phyloP scores from a whole-genome alignment of 2,797 vertebrate genomes.

The Urosaurus nigricauda region DNA sequence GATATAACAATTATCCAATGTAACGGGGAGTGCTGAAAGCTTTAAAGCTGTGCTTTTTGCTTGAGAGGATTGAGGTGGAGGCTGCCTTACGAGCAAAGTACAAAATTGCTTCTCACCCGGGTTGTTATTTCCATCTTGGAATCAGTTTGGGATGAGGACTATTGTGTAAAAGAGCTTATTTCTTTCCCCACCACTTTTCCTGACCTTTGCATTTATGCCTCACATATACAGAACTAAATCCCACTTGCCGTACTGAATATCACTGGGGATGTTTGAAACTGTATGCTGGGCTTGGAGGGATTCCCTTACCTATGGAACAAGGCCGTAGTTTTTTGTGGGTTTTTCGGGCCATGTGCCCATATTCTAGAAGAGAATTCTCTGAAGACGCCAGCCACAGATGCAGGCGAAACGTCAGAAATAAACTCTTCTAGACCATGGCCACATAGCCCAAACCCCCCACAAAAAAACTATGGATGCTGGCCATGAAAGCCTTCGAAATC shows the following conservation, averaged over 20 bases:
- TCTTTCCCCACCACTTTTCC: background rate
- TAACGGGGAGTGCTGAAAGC: constrained; percentile 37
- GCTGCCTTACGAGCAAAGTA: constrained; percentile 38
- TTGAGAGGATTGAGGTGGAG: constrained; percentile 39
- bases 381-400: too few relatives aligned
- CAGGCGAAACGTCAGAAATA: too few relatives aligned
- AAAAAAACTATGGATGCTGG: too few relatives aligned
- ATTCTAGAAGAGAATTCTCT: too few relatives aligned
- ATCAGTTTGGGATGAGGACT: constrained; percentile 34
- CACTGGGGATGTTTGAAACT: background rate
- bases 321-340: too few relatives aligned
- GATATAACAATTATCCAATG: constrained; percentile 57
- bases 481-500: too few relatives aligned
- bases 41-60: constrained; percentile 30
- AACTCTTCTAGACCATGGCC: too few relatives aligned
- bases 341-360: too few relatives aligned
- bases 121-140: constrained; percentile 30
- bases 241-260: background rate
- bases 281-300: background rate
- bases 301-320: background rate
- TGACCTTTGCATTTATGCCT: background rate
- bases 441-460: too few relatives aligned
- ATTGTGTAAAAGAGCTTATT: constrained; percentile 25
- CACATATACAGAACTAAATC: background rate
- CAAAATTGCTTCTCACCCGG: constrained; percentile 24